Evolutionary conservation across 2,888 invertebrate species (phyloP), one percentile per base, ranked within the genome.

Genomic region (Sepioteuthis lessoniana): DNA sequence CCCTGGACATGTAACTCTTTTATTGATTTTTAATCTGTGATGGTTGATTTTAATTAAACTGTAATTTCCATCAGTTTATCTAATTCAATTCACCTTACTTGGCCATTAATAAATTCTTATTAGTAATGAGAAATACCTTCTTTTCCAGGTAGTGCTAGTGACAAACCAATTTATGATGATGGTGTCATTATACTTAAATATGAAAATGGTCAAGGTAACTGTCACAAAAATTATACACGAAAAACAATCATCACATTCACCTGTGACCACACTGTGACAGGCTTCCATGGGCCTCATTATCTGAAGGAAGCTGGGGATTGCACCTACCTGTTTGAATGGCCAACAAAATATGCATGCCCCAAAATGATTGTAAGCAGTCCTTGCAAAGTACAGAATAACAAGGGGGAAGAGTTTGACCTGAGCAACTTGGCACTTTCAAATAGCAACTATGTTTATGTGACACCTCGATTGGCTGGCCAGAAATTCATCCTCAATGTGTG

Each of bases 111-210:
- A 25, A 28, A 21, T 25, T 55, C 21, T 55, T 55, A 7, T 5
- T 0, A 25, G 4, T 55, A 3, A 55, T 5, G 3, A 55, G 25
- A 55, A 25, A 55, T 55, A 21, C 2, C 55, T 55, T 55, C 25
- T 55, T 76, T 94, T 94, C 7, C 95, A 95, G 97, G 97, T 21
- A 95, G 95, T 55, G 94, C 95, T 46, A 96, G 95, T 93, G 93
- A 95, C 38, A 94, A 95, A n/a, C 93, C 96, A 50, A 94, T 95
- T 1, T 97, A 97, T 94, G 95, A 96, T 93, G 95, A 96, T 94
- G 97, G 97, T 60, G 96, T 96, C 94, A 95, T 97, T 31, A 96
- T 96, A 93, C 95, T 97, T 93, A 96, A 96, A 0, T 97, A 97
- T 94, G 94, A 95, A n/a, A 96, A 95, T 38, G 97, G 97, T 13